Percentiles rank a stretch among this genome's conserved stretches.
Evolutionary conservation across 2,113 vertebrate species (phyloP).

Genomic region (Uria lomvia): DNA sequence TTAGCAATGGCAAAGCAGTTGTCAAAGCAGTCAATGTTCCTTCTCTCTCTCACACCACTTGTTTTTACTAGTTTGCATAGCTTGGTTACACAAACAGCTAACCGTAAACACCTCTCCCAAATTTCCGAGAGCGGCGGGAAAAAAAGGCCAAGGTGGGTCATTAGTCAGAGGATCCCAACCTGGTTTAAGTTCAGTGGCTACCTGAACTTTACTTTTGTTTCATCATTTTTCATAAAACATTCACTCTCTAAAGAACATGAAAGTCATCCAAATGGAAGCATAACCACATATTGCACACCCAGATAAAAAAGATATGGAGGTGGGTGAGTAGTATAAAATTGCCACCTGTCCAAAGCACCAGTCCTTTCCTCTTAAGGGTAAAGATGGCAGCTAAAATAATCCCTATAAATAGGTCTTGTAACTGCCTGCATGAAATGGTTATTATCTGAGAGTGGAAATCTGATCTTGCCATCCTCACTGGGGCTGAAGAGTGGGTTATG

Average conservation of each 20-base stretch:
- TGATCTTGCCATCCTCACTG: neutral
- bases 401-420: slow-evolving; percentile 23
- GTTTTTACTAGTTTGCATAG: slow-evolving; percentile 67
- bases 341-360: neutral
- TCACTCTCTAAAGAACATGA: neutral
- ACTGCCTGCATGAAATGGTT: neutral
- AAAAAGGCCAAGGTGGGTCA: slow-evolving; percentile 27
- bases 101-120: slow-evolving; percentile 13
- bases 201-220: neutral
- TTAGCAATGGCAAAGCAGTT: slow-evolving; percentile 75
- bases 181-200: neutral
- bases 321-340: slow-evolving; percentile 3
- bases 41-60: slow-evolving; percentile 49
- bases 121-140: neutral
- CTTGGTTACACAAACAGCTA: slow-evolving; percentile 55
- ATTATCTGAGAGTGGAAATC: slow-evolving; percentile 7
- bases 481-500: slow-evolving; percentile 3
- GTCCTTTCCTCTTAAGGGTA: neutral
- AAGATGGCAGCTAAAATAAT: slow-evolving; percentile 35
- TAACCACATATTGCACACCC: neutral
- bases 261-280: neutral
- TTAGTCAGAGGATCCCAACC: neutral
- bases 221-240: neutral
- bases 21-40: slow-evolving; percentile 70
- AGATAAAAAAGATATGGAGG: neutral